These are phyloP conservation scores for Siphlonurus alternatus DNA, from an alignment of 2,888 invertebrate genomes.

Conservation along the genomic window DNA sequence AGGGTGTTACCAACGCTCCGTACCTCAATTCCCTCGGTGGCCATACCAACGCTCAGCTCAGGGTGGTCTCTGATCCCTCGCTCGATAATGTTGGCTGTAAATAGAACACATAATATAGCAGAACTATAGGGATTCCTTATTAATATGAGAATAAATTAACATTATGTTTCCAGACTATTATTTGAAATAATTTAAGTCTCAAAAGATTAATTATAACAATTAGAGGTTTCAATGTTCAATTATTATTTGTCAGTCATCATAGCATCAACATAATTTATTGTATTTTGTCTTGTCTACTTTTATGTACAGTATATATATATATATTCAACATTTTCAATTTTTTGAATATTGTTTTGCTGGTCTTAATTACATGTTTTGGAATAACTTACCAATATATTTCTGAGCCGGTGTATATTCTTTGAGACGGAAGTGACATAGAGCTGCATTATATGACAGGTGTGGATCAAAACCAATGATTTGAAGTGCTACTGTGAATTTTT, in stretches of 20 bases:
- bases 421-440: constrained; percentile 82
- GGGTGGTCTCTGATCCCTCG: constrained; percentile 92
- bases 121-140: neutral
- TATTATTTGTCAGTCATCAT: too few species aligned
- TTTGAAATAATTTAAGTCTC: neutral
- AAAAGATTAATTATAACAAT: neutral
- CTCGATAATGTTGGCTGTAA: constrained; percentile 74
- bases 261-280: too few species aligned
- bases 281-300: neutral
- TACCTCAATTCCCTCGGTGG: constrained; percentile 81
- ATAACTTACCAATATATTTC: constrained; percentile 63
- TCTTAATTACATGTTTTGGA: too few species aligned
- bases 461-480: constrained; percentile 81
- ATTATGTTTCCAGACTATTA: neutral
- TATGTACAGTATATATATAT: neutral
- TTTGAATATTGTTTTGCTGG: too few species aligned
- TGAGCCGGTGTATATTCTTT: constrained; percentile 87
- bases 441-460: constrained; percentile 87
- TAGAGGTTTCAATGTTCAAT: too few species aligned
- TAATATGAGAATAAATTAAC: neutral
- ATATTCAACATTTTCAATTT: too few species aligned
- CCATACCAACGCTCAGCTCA: constrained; percentile 92
- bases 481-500: constrained; percentile 73
- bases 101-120: constrained; percentile 9
- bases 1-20: constrained; percentile 92